These are phyloP conservation scores for Melanotaenia parkinsoni DNA, from an alignment of 2,797 vertebrate species.

Conservation along the genomic window DNA sequence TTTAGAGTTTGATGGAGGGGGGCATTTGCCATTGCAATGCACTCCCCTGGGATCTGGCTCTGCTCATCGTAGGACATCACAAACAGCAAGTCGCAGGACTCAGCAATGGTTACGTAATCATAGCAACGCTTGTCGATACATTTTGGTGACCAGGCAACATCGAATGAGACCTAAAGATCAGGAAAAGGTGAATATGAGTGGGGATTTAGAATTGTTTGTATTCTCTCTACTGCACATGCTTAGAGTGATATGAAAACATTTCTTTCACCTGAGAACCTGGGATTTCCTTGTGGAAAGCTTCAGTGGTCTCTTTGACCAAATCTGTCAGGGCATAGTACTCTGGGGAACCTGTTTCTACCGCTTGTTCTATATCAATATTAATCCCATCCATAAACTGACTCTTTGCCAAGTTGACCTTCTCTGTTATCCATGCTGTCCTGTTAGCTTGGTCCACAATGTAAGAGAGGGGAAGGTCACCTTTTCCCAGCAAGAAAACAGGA, in stretches of 20 bases:
- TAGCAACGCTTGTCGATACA: constrained; percentile 92
- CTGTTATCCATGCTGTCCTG: constrained; percentile 89
- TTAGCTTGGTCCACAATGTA: constrained; percentile 85
- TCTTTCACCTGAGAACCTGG: constrained; percentile 91
- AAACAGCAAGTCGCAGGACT: constrained; percentile 93
- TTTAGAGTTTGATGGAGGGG: constrained; percentile 87
- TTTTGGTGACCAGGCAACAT: constrained; percentile 93
- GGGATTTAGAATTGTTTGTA: not conserved
- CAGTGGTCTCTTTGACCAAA: constrained; percentile 91
- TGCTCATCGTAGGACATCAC: constrained; percentile 98
- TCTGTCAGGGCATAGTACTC: constrained; percentile 90
- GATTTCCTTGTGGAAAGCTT: constrained; percentile 91
- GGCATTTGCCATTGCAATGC: constrained; percentile 92
- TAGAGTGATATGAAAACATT: not conserved
- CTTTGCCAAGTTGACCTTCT: constrained; percentile 88
- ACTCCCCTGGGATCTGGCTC: constrained; percentile 91
- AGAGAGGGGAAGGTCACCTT: constrained; percentile 88
- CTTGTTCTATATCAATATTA: constrained; percentile 95
- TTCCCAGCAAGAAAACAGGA: constrained; percentile 29
- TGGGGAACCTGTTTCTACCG: constrained; percentile 80
- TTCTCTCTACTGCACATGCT: not conserved
- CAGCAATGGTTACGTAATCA: constrained; percentile 90
- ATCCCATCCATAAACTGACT: constrained; percentile 95
- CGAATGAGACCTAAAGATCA: constrained; percentile 91
- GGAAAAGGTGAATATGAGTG: not conserved